A percentile compares a stretch with the other conserved stretches of the same genome.
phyloP scores from a whole-genome alignment of 2,797 vertebrate species.

The Cephalopachus bancanus region DNA sequence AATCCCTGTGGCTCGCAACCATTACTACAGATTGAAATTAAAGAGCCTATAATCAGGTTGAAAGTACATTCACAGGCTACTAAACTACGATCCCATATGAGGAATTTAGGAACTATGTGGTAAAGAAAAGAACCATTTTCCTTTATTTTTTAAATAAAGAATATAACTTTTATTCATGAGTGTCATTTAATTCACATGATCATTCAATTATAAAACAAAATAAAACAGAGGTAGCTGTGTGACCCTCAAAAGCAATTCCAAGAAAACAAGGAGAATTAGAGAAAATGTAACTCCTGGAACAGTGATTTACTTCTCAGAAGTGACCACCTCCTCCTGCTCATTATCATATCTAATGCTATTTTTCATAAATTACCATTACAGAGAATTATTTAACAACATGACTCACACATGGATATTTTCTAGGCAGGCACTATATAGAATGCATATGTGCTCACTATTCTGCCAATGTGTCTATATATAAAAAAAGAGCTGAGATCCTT shows the following conservation, averaged over 20 bases:
- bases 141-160: conserved; percentile 29
- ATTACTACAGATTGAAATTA: background rate
- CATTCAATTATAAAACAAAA: background rate
- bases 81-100: background rate
- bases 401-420: background rate
- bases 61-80: background rate
- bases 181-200: background rate
- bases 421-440: background rate
- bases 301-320: background rate
- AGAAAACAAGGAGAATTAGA: background rate
- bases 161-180: background rate
- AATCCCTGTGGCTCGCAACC: background rate
- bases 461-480: background rate
- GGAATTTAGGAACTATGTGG: background rate
- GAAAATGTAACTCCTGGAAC: background rate
- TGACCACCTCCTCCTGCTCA: background rate
- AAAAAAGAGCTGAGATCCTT: background rate
- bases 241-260: background rate
- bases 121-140: background rate
- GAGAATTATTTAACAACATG: background rate
- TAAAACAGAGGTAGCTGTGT: background rate
- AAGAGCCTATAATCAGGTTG: background rate
- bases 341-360: background rate
- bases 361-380: background rate
- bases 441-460: background rate